Evolutionary conservation across 1,140 invertebrate genomes (phyloP).

Genomic region (Drosophila pseudoobscura): DNA sequence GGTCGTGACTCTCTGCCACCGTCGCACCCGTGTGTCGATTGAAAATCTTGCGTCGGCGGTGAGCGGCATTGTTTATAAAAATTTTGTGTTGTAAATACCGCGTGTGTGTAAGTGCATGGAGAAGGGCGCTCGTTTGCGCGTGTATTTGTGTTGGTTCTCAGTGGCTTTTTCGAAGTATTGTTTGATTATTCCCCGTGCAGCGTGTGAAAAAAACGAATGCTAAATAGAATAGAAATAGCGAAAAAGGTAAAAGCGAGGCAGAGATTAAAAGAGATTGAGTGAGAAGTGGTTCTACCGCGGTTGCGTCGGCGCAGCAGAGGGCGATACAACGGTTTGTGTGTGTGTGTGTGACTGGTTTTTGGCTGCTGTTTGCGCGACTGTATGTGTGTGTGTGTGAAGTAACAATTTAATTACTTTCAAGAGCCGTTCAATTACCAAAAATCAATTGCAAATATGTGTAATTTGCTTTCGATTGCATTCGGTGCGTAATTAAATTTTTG

Average conservation of each 20-base stretch:
- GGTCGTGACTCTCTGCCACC: too few relatives aligned
- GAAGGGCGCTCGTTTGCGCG: too few relatives aligned
- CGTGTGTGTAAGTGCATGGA: background rate
- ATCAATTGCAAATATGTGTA: constrained; percentile 63
- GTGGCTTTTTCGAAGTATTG: too few relatives aligned
- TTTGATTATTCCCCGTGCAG: constrained; percentile 10
- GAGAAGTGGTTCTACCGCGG: constrained; percentile 34
- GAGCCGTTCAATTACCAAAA: constrained; percentile 74
- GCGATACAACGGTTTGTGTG: background rate
- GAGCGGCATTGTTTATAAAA: constrained; percentile 2
- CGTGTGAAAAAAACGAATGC: constrained; percentile 44
- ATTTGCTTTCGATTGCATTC: constrained; percentile 69
- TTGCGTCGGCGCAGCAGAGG: constrained; percentile 42
- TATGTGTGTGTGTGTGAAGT: constrained; percentile 42
- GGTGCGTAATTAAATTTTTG: constrained; percentile 69
- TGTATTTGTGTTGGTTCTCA: too few relatives aligned
- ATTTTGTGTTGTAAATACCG: background rate
- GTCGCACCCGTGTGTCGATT: too few relatives aligned
- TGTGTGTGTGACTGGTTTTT: constrained; percentile 32
- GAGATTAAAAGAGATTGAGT: constrained; percentile 3
- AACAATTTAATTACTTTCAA: constrained; percentile 72
- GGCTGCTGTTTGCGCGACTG: background rate
- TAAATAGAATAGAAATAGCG: constrained; percentile 18
- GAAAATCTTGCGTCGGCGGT: too few relatives aligned
- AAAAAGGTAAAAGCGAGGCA: constrained; percentile 29